Evolutionary conservation across 2,888 invertebrate genomes (phyloP).

Genomic region (Lithosia quadra): DNA sequence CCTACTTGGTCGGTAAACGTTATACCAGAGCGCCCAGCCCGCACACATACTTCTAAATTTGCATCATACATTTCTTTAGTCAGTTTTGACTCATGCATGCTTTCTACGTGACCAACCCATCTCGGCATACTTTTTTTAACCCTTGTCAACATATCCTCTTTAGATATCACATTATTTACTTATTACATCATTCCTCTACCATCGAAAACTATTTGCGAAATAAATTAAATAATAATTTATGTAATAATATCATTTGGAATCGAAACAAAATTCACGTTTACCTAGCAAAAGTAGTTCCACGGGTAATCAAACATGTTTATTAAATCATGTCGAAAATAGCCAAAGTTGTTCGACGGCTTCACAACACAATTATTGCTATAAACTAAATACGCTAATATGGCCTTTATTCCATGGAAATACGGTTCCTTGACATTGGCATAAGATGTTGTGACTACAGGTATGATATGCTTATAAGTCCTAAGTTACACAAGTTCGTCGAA

Average conservation of each 20-base stretch:
- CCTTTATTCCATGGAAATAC: constrained; percentile 41
- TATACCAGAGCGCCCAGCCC: neutral
- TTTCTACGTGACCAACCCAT: neutral
- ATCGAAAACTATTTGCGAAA: neutral
- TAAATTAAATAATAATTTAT: constrained; percentile 3
- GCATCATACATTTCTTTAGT: neutral
- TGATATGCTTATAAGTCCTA: constrained; percentile 10
- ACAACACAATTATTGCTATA: constrained; percentile 32
- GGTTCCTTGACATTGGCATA: constrained; percentile 51
- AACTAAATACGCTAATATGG: constrained; percentile 34
- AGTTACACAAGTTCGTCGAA: constrained; percentile 24
- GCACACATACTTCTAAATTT: neutral
- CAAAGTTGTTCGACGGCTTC: constrained; percentile 44
- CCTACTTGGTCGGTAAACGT: neutral
- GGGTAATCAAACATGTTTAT: constrained; percentile 44
- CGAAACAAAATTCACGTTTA: constrained; percentile 26
- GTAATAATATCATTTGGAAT: constrained; percentile 3
- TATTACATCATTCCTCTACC: neutral
- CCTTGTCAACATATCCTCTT: neutral
- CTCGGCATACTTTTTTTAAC: neutral
- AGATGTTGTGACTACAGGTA: constrained; percentile 22
- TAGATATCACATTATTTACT: neutral
- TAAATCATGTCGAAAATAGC: constrained; percentile 42
- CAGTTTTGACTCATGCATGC: constrained; percentile 1
- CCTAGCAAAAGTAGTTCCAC: constrained; percentile 34